Percentiles rank a stretch among this genome's conserved stretches.
Conservation (phyloP, 2,797 vertebrate genomes). For the Toxotes lorentzi region DNA sequence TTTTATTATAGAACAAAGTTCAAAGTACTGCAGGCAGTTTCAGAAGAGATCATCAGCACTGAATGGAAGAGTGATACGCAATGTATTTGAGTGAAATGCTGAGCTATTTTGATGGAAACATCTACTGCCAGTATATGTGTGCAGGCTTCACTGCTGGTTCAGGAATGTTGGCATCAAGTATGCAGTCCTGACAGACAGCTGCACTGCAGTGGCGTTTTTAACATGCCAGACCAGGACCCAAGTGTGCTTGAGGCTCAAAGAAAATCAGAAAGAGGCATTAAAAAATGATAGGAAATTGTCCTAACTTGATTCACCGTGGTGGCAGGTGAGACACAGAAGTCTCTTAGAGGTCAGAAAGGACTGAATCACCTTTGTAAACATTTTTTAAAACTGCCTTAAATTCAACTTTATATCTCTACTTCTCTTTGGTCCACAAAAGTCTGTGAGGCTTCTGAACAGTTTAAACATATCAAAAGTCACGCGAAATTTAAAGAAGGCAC, state of each 20-base stretch:
- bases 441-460: neutral
- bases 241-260: conserved; percentile 83
- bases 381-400: too few species aligned
- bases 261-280: conserved; percentile 62
- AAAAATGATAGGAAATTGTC: neutral
- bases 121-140: conserved; percentile 84
- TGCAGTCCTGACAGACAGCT: conserved; percentile 93
- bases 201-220: conserved; percentile 91
- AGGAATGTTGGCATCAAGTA: conserved; percentile 93
- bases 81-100: conserved; percentile 83
- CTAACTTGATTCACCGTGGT: neutral
- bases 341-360: neutral
- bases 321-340: neutral
- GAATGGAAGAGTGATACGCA: conserved; percentile 18
- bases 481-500: neutral
- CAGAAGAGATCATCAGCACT: neutral
- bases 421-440: neutral
- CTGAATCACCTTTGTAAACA: neutral
- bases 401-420: neutral
- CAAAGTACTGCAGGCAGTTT: conserved; percentile 18
- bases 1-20: conserved; percentile 12
- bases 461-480: neutral
- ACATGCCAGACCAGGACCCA: conserved; percentile 83
- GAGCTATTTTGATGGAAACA: conserved; percentile 85
- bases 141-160: conserved; percentile 90